Evolutionary conservation across 2,888 invertebrate genomes (phyloP), one percentile per base, ranked within the genome.

Genomic region (Cremastinae sp.): DNA sequence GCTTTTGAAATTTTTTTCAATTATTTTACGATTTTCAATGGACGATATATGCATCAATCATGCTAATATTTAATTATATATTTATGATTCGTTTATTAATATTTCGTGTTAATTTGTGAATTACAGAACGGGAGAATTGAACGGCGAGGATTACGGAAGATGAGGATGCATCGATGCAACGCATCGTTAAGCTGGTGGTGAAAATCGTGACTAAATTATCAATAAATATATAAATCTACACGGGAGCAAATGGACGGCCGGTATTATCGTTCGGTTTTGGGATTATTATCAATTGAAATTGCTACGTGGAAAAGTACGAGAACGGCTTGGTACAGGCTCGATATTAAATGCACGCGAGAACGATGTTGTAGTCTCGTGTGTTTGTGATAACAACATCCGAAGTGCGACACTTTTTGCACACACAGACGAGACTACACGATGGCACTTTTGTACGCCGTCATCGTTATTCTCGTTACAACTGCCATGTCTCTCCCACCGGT

Each of bases 401-500:
- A 58, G 68, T 59, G 70, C 41, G 56, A 59, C 34, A 41, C 38
- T 18, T 18, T 9, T 4, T n/a, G 45, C 12, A 47, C 51, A 49
- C 58, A n/a, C 36, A 20, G 18, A 61, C 28, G 22, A 34, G 38
- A 61, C 61, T 74, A 79, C 82, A 88, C 85, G 84, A 89, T 90
- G 89, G 89, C 88, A 85, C 86, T 89, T 74, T 84, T 88, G 84
- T 86, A 87, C 82, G 88, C 85, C 83, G 81, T 89, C 81, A 88
- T 89, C 80, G 86, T 89, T 81, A 85, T 89, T 84, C 84, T 89
- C 83, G 85, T 89, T 80, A 86, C 88, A 84, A 86, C 88, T 83
- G 88, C 86, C 81, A 86, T 88, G 88, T 89, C 89, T 79, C 84
- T 90, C 80, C 90, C 90, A 64, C 90, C 89, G 78, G 90, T 90